Base-by-base conservation (phyloP, 2,113 vertebrate genomes). In the Drymodes brunneopygia region DNA sequence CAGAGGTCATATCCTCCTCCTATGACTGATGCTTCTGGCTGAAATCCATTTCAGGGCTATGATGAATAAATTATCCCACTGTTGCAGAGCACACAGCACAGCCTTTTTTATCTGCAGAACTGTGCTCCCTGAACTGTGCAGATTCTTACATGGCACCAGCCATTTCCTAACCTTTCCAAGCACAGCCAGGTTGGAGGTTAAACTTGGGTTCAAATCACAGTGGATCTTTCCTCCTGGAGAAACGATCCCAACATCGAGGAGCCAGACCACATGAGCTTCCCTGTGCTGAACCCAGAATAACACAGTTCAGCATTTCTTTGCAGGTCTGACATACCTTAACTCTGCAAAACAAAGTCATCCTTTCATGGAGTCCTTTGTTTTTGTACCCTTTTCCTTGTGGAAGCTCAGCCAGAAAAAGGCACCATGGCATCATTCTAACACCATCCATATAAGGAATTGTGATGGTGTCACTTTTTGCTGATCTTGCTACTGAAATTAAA, bases 401-500 rank as follows among this genome's bases (percentile, higher is more conserved):
- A 84, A 81, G 24, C 27, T 60, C 29, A 51, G 57, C 40, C 65
- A 79, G 51, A 56, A 90, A 75, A 87, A 42, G 10, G 51, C n/a
- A 81, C 10, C 36, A 42, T 1, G 58, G 42, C 65, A 35, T 40
- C 72, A 74, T 51, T 29, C 69, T 62, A 78, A 79, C 35, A 8
- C 35, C 51, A 66, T 31, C 40, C 25, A 15, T 6, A 24, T 1
- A 7, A 70, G 29, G 31, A 66, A 58, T 33, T 35, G 11, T 31
- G 27, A 47, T 42, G 27, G 67, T 84, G 60, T 58, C 51, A 48
- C 42, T 66, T 82, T 82, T 44, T 65, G 50, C 25, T 64, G 50
- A 61, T 61, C 54, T 57, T 57, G 66, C 23, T 72, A 62, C 42
- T 61, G 78, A 94, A 92, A 81, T 67, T n/a, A 82, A 88, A 69